Evolutionary conservation across 2,113 vertebrate species (phyloP), one percentile per base, ranked within the genome.

Genomic region (Martes martes): DNA sequence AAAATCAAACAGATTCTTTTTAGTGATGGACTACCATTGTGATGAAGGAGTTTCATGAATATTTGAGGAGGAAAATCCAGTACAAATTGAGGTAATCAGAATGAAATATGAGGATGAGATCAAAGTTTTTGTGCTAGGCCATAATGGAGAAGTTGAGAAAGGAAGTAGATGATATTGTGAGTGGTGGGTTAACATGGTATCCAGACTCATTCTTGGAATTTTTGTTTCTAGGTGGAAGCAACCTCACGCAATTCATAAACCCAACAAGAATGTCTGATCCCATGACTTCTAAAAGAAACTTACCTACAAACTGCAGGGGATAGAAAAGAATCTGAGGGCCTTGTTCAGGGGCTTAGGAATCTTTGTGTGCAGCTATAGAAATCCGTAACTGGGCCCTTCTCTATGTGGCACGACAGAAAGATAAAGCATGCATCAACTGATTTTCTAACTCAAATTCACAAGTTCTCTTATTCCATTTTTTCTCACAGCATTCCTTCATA

Each of bases 351-450:
- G 26, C 11, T n/a, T 79, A 61, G n/a, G 9, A 65, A 57, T 0
- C 1, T 57, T 15, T 63, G 6, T 21, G 4, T 18, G 19, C 7
- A 55, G 39, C 19, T n/a, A 1, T 55, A 31, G 7, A 7, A 2
- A 14, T 33, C 9, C 18, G 1, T 7, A 31, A n/a, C n/a, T 63
- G 39, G 4, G 24, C 24, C 33, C 7, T 81, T 85, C 14, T 50
- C 24, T 21, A 28, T 5, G 13, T 39, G 61, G 39, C 7, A 4
- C 14, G 0, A 18, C 33, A 93, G 23, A 90, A 0, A 33, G 11
- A 24, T 7, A 4, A 2, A 65, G 42, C 19, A 67, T 2, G 7
- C 1, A 24, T 39, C 47, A 39, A 21, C 3, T 4, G 14, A 11
- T 85, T 80, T 59, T 50, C 16, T 71, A 63, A 78, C 19, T 80